Percentiles rank a stretch among this genome's conserved stretches.
These are phyloP conservation scores for Pseudomyrmex cubaensis DNA, from an alignment of 1,140 invertebrate genomes.

Conservation along the genomic window DNA sequence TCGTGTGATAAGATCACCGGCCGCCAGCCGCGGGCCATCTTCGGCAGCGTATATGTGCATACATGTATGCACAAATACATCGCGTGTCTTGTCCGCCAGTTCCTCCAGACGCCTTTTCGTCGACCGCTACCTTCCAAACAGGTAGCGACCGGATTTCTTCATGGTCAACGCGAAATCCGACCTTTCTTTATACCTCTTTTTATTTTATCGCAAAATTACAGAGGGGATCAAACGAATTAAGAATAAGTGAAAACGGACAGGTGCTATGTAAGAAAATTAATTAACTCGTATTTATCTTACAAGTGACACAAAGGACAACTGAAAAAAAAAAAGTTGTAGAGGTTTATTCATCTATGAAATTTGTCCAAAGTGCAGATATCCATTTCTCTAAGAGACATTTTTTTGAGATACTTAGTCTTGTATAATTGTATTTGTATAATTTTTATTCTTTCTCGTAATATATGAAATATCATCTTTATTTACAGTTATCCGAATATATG, in stretches of 20 bases:
- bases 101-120: slow-evolving; percentile 42
- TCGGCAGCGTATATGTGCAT: slow-evolving; percentile 47
- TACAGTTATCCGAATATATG: background rate
- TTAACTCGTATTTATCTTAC: slow-evolving; percentile 19
- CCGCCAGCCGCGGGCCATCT: slow-evolving; percentile 64
- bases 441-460: background rate
- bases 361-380: no score
- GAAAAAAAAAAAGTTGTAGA: no score
- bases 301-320: no score
- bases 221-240: slow-evolving; percentile 11
- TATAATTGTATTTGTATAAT: background rate
- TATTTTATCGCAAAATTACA: slow-evolving; percentile 32
- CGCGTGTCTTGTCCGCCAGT: slow-evolving; percentile 43
- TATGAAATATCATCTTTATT: background rate
- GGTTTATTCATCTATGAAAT: no score
- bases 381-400: no score
- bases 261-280: slow-evolving; percentile 2
- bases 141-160: slow-evolving; percentile 59
- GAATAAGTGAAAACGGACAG: slow-evolving; percentile 37
- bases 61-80: slow-evolving; percentile 19
- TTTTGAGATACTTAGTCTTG: no score
- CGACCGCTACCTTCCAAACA: slow-evolving; percentile 59
- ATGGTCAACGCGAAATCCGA: slow-evolving; percentile 1
- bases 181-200: slow-evolving; percentile 8
- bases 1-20: slow-evolving; percentile 69